Evolutionary conservation across 2,113 vertebrate genomes (phyloP).

Genomic region (pig (Sus scrofa)): DNA sequence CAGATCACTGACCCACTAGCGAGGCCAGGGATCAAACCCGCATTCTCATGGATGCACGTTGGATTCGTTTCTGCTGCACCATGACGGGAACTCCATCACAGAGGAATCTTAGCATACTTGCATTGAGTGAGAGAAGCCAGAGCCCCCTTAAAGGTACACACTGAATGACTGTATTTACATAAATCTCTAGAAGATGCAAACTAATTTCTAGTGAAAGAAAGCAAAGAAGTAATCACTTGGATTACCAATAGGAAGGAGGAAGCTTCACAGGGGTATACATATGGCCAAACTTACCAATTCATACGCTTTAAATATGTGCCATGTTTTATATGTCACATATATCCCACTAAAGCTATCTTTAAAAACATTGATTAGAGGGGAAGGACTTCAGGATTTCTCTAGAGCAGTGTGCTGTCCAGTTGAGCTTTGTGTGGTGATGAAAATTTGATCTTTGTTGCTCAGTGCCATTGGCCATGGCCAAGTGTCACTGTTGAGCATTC

Average conservation of each 20-base stretch:
- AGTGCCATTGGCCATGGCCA: neutral
- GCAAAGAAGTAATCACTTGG: neutral
- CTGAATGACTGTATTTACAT: neutral
- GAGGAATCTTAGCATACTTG: neutral
- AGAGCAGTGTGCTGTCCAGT: neutral
- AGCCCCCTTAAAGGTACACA: neutral
- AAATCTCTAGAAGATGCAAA: conserved; percentile 9
- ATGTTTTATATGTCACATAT: neutral
- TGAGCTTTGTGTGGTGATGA: neutral
- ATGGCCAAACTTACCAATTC: neutral
- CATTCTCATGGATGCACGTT: too few species aligned
- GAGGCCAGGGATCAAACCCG: too few species aligned
- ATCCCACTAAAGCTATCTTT: neutral
- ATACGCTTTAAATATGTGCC: neutral
- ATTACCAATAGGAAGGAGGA: neutral
- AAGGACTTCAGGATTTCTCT: neutral
- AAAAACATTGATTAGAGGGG: neutral
- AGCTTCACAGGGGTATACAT: neutral
- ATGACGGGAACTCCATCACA: neutral
- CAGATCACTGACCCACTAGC: too few species aligned
- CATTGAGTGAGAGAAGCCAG: neutral
- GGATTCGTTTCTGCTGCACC: too few species aligned
- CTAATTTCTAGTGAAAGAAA: neutral
- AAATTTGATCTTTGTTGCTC: neutral
- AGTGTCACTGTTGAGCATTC: neutral